phyloP scores from a whole-genome alignment of 2,113 vertebrate species.

The Nyctibius bracteatus region DNA sequence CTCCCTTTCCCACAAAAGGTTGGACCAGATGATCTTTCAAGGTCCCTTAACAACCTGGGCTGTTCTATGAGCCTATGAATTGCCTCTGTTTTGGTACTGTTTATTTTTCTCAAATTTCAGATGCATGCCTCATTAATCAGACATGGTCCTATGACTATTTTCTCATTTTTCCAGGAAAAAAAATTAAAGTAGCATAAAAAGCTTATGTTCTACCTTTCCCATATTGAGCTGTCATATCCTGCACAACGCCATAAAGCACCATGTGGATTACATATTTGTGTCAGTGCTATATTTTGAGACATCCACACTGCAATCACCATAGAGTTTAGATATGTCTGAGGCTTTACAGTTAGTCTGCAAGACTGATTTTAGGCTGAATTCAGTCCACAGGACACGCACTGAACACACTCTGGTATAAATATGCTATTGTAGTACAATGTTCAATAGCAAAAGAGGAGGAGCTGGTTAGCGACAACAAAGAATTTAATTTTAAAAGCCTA shows the following conservation, averaged over 20 bases:
- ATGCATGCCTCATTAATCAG: background rate
- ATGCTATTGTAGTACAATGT: background rate
- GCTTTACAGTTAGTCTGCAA: background rate
- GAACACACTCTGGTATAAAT: background rate
- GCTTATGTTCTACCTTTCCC: background rate
- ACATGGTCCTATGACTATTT: background rate
- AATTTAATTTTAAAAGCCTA: slow-evolving; percentile 20
- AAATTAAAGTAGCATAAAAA: background rate
- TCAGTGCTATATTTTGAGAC: background rate
- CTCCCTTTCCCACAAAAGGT: background rate
- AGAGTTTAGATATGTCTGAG: background rate
- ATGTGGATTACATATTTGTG: background rate
- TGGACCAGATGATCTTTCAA: background rate
- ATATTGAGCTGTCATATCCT: background rate
- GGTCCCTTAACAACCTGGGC: background rate
- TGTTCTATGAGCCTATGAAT: background rate
- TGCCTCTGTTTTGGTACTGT: background rate
- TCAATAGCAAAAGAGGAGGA: background rate
- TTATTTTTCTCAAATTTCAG: background rate
- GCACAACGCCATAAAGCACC: background rate
- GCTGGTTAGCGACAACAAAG: background rate
- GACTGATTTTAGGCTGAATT: background rate
- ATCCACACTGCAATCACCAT: background rate
- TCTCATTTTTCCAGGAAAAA: background rate
- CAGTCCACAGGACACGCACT: background rate